A percentile compares a stretch with the other conserved stretches of the same genome.
Evolutionary conservation across 2,888 invertebrate genomes (phyloP).

Genomic region (Philopedon plagiatum): DNA sequence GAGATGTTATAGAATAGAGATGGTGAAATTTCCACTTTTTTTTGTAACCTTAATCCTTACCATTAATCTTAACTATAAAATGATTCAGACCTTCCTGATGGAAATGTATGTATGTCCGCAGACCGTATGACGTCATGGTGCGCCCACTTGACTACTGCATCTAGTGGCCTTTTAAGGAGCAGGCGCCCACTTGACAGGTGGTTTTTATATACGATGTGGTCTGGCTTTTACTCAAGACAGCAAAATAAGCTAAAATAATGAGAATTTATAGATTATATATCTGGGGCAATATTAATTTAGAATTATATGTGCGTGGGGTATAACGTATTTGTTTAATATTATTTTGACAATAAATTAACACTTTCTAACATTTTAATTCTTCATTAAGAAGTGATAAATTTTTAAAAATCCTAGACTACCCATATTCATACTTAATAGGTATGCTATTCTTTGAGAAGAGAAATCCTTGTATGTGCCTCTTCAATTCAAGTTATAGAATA

Average conservation of each 20-base stretch:
- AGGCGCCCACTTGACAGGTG: conserved; percentile 46
- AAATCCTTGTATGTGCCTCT: no score
- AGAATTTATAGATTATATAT: background rate
- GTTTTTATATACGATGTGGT: conserved; percentile 30
- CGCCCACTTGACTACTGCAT: conserved; percentile 40
- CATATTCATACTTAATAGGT: no score
- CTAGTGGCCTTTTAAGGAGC: conserved; percentile 39
- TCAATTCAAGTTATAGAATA: no score
- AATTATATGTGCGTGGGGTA: background rate
- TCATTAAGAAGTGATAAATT: no score
- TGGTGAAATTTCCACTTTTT: no score
- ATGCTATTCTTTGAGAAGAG: no score
- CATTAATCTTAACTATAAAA: conserved; percentile 9
- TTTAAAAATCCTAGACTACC: no score
- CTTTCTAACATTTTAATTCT: no score
- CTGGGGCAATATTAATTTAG: conserved; percentile 11
- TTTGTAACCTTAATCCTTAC: no score
- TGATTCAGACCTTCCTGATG: conserved; percentile 31
- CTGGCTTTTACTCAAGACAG: conserved; percentile 2
- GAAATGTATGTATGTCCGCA: conserved; percentile 27
- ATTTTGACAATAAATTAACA: background rate
- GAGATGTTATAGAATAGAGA: no score
- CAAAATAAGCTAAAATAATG: conserved; percentile 16
- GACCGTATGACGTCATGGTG: conserved; percentile 31
- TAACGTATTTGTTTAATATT: background rate